Evolutionary conservation across 2,113 vertebrate genomes (phyloP).

Genomic region (Falco punctatus): DNA sequence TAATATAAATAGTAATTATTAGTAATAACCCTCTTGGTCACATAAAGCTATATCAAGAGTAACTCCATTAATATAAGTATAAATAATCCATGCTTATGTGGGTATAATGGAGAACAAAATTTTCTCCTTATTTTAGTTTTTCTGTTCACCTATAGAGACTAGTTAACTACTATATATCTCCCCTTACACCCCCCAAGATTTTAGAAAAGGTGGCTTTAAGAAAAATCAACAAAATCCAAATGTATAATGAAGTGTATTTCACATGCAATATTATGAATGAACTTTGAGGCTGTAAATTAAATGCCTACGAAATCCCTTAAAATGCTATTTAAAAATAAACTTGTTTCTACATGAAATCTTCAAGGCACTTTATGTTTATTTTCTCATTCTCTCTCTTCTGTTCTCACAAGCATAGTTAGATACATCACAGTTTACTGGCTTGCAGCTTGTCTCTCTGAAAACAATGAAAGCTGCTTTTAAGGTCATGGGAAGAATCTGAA

Average conservation of each 20-base stretch:
- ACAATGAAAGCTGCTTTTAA: background rate
- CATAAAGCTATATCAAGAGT: background rate
- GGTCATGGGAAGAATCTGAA: background rate
- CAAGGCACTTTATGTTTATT: background rate
- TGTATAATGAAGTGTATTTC: background rate
- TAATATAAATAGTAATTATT: background rate
- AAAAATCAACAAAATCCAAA: background rate
- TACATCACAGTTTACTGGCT: background rate
- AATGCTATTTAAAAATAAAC: background rate
- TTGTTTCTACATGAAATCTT: background rate
- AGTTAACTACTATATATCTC: background rate
- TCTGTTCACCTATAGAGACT: background rate
- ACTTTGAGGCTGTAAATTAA: background rate
- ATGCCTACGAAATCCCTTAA: background rate
- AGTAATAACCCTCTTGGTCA: background rate
- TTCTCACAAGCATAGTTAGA: background rate
- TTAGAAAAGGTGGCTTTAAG: background rate
- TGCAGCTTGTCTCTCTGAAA: background rate
- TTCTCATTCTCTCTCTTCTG: background rate
- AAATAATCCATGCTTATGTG: background rate
- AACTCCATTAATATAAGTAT: background rate
- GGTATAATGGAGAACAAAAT: background rate
- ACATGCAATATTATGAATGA: background rate
- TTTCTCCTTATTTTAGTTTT: background rate
- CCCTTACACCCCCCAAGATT: rapidly evolving